Base-by-base conservation (phyloP, 2,888 invertebrate genomes). In the Busseola fusca region DNA sequence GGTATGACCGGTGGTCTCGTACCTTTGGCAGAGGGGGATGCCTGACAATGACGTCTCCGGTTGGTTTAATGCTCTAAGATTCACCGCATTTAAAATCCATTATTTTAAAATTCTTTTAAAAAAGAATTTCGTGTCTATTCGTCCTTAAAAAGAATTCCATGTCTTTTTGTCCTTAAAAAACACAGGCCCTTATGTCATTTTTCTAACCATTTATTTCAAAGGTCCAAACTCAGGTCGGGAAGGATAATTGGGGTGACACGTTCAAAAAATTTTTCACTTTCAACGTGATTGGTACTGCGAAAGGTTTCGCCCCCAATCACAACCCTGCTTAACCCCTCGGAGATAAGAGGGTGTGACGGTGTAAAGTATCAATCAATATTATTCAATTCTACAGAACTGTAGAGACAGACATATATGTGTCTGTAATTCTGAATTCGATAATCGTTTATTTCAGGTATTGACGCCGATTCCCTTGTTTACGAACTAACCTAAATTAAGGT, bases 301-400 rank as follows among this genome's bases (percentile, higher is more conserved):
- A 82, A 62, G 79, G 74, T 73, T 81, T 69, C 69, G 60, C 74
- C 78, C 78, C 74, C 82, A 65, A 81, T 82, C 65, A 57, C 52
- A 57, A 9, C 66, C 68, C 60, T 69, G 74, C 56, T 67, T 69
- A 74, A 78, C 74, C 79, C 72, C 69, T 64, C 45, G 58, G 45
- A 59, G 27, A 72, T 77, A 56, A n/a, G 69, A 64, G 72, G 72
- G 78, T 57, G 66, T 56, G 37, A 67, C 58, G 59, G 56, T 56
- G 56, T 59, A 34, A 40, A 25, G n/a, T 77, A 77, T 68, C 78
- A 67, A 73, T 82, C 74, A 64, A 78, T 76, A 68, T 42, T 27
- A 69, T n/a, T 42, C 3, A 48, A 27, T 57, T 73, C 2, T 42
- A 64, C 30, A 18, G 45, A 21, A 21, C 16, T 21, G 16, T 27